Percentiles rank a stretch among this genome's conserved stretches.
Conservation (phyloP, 2,113 vertebrate species). For the Cranoglanis bouderius region DNA sequence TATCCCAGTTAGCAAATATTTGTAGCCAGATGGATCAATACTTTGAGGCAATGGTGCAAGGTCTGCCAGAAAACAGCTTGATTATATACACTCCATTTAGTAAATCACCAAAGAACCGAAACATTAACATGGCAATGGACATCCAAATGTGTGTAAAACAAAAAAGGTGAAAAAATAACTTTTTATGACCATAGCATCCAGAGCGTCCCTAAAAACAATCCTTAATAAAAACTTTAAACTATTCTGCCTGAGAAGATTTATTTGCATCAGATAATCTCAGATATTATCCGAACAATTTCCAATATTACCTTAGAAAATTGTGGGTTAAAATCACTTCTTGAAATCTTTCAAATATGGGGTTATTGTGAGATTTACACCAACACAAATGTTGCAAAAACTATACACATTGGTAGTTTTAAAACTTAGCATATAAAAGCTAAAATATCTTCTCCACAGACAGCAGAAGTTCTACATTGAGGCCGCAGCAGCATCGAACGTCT, state of each 20-base stretch:
- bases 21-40: slow-evolving; percentile 16
- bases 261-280: neutral
- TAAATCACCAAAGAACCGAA: neutral
- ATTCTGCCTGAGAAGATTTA: neutral
- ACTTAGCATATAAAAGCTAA: neutral
- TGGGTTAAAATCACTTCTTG: neutral
- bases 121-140: neutral
- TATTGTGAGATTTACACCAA: neutral
- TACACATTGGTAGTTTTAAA: neutral
- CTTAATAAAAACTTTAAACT: neutral
- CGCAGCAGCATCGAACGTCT: slow-evolving; percentile 65
- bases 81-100: neutral
- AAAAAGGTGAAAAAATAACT: neutral
- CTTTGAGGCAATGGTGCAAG: slow-evolving; percentile 1
- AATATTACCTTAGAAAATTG: neutral
- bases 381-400: neutral
- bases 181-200: neutral
- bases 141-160: neutral
- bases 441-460: slow-evolving; percentile 58
- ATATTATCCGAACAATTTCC: neutral
- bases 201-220: neutral
- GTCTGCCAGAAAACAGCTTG: neutral
- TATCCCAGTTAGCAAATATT: slow-evolving; percentile 30
- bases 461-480: slow-evolving; percentile 69
- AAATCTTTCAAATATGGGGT: neutral